Percentiles rank a stretch among this genome's conserved stretches.
These are phyloP conservation scores for Aelia acuminata DNA, from an alignment of 2,888 invertebrate genomes.

Conservation along the genomic window DNA sequence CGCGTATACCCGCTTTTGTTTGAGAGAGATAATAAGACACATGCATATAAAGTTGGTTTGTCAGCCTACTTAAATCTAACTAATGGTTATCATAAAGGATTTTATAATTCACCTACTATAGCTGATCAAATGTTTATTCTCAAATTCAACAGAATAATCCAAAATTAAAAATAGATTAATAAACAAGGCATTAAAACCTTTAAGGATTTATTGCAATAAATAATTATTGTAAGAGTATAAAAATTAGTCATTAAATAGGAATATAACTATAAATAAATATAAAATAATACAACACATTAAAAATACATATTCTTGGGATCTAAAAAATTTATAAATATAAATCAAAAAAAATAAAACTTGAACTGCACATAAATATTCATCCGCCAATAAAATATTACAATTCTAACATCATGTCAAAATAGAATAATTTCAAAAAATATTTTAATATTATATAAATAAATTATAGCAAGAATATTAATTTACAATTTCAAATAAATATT, in stretches of 20 bases:
- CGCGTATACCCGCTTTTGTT: no score
- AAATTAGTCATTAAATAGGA: not conserved
- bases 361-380: slow-evolving; percentile 6
- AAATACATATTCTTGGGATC: not conserved
- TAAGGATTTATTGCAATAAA: slow-evolving; percentile 29
- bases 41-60: not conserved
- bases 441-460: not conserved
- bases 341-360: not conserved
- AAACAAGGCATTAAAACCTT: not conserved
- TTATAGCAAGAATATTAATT: not conserved
- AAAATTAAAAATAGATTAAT: slow-evolving; percentile 15
- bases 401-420: not conserved
- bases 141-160: slow-evolving; percentile 25
- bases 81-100: not conserved
- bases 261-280: not conserved
- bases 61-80: not conserved
- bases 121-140: slow-evolving; percentile 33
- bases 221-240: slow-evolving; percentile 17
- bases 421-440: not conserved
- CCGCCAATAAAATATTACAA: slow-evolving; percentile 11
- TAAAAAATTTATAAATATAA: slow-evolving; percentile 27
- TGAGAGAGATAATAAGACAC: not conserved
- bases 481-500: not conserved
- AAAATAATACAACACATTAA: slow-evolving; percentile 35
- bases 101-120: slow-evolving; percentile 46